These are phyloP conservation scores for Incurvaria masculella DNA, from an alignment of 2,888 invertebrate species.

Conservation along the genomic window DNA sequence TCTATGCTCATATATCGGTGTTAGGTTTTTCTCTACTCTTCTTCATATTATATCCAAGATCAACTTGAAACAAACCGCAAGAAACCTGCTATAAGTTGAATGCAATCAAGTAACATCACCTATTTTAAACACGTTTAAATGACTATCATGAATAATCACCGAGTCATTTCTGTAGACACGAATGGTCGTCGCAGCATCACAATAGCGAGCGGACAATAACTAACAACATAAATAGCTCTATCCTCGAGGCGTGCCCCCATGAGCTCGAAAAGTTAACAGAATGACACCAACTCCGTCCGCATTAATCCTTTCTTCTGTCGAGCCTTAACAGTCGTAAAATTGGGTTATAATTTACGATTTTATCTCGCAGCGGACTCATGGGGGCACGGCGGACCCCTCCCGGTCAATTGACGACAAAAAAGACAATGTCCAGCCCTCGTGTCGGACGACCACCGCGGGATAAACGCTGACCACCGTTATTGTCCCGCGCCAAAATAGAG, in stretches of 20 bases:
- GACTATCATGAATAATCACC: too few relatives aligned
- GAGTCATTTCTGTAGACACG: too few relatives aligned
- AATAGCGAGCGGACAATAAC: neutral
- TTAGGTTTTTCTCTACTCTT: too few relatives aligned
- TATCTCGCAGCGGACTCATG: constrained; percentile 47
- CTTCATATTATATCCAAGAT: too few relatives aligned
- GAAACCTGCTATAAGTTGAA: too few relatives aligned
- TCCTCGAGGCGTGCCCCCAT: constrained; percentile 36
- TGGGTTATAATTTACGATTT: constrained; percentile 58
- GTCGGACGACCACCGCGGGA: constrained; percentile 34
- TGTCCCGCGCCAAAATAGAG: constrained; percentile 53
- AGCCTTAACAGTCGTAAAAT: constrained; percentile 50
- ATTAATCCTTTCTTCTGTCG: constrained; percentile 55
- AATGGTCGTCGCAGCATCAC: too few relatives aligned
- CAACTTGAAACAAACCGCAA: too few relatives aligned
- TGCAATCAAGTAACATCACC: too few relatives aligned
- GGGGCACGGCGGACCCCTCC: constrained; percentile 29
- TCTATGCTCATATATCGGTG: too few relatives aligned
- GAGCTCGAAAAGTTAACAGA: constrained; percentile 48
- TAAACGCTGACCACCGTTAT: constrained; percentile 39
- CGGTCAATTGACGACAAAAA: constrained; percentile 7
- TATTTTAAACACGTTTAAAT: too few relatives aligned
- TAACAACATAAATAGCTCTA: constrained; percentile 28
- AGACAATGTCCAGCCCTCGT: constrained; percentile 25
- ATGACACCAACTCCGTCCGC: constrained; percentile 36